Conservation (phyloP, 2,888 invertebrate species). For the Stenoptilia bipunctidactyla region DNA sequence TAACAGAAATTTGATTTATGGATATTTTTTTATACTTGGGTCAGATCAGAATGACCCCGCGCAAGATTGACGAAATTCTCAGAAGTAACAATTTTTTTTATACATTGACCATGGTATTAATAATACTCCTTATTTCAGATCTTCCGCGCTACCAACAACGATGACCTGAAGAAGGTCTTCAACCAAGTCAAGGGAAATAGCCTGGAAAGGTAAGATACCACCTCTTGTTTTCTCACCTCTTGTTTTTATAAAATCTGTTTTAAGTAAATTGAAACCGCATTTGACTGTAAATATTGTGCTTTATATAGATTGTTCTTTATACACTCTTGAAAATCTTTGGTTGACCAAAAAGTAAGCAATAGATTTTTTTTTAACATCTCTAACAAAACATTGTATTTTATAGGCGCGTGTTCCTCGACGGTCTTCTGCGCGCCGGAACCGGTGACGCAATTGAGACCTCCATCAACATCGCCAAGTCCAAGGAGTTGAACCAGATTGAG, state of each 20-base stretch:
- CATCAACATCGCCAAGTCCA: slow-evolving; percentile 75
- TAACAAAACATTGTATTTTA: too few relatives aligned
- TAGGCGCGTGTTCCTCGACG: slow-evolving; percentile 85
- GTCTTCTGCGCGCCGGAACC: slow-evolving; percentile 83
- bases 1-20: neutral
- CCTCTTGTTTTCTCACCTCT: neutral
- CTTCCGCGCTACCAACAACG: slow-evolving; percentile 74
- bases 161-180: slow-evolving; percentile 79
- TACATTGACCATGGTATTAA: neutral
- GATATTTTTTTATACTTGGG: too few relatives aligned
- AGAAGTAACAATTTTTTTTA: neutral
- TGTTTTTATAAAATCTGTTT: slow-evolving; percentile 1
- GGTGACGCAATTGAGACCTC: slow-evolving; percentile 81
- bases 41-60: too few relatives aligned
- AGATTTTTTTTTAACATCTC: too few relatives aligned
- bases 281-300: too few relatives aligned
- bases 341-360: too few relatives aligned
- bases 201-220: slow-evolving; percentile 63
- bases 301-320: too few relatives aligned
- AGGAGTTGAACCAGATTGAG: slow-evolving; percentile 70
- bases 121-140: slow-evolving; percentile 52
- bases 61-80: too few relatives aligned
- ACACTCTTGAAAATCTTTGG: too few relatives aligned
- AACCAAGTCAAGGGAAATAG: slow-evolving; percentile 73
- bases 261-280: too few relatives aligned